A percentile compares a stretch with the other conserved stretches of the same genome.
Evolutionary conservation across 2,797 vertebrate genomes (phyloP).

Genomic region (Danio kyathit): DNA sequence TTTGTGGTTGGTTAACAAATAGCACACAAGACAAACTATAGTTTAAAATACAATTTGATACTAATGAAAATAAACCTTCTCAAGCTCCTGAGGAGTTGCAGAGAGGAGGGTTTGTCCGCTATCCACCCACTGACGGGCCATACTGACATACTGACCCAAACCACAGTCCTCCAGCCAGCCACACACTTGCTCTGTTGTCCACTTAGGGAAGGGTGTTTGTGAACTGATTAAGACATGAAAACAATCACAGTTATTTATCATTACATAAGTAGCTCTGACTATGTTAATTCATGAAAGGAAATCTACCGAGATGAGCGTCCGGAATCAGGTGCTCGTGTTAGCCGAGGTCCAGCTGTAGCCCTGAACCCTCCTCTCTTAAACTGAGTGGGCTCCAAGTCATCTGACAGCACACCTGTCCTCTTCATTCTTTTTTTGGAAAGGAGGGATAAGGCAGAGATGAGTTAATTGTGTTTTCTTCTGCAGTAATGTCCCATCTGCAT

Average conservation of each 20-base stretch:
- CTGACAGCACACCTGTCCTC: slow-evolving; percentile 89
- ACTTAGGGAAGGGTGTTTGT: slow-evolving; percentile 92
- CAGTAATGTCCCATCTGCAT: background rate
- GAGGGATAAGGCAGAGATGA: background rate
- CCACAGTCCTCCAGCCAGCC: slow-evolving; percentile 95
- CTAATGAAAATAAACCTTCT: slow-evolving; percentile 84
- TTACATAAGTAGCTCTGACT: background rate
- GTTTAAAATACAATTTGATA: background rate
- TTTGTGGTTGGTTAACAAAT: background rate
- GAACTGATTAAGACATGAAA: slow-evolving; percentile 79
- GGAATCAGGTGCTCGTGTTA: slow-evolving; percentile 89
- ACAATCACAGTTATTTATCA: background rate
- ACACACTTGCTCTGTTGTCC: slow-evolving; percentile 94
- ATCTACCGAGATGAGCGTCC: slow-evolving; percentile 74
- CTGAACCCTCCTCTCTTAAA: slow-evolving; percentile 94
- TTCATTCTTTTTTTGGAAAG: slow-evolving; percentile 80
- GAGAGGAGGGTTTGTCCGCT: slow-evolving; percentile 92
- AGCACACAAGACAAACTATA: background rate
- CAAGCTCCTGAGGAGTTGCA: slow-evolving; percentile 93
- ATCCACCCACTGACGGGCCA: slow-evolving; percentile 94
- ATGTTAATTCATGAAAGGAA: background rate
- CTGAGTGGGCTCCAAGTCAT: slow-evolving; percentile 84
- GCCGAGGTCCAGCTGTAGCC: slow-evolving; percentile 92
- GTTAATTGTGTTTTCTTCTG: too few species aligned
- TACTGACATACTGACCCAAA: slow-evolving; percentile 91